Evolutionary conservation across 2,797 vertebrate species (phyloP).

Genomic region (Rousettus madagascariensis): DNA sequence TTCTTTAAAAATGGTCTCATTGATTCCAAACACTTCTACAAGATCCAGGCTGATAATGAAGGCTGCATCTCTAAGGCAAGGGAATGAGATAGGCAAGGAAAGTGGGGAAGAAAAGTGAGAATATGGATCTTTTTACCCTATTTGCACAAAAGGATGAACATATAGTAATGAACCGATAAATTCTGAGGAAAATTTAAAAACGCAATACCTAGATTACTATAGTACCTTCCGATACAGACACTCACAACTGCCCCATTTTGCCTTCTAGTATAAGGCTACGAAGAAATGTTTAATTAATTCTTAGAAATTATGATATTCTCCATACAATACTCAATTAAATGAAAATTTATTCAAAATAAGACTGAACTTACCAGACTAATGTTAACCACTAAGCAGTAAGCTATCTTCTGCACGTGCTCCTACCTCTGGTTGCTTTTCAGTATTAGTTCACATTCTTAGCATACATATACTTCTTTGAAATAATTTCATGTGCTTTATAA

Average conservation of each 20-base stretch:
- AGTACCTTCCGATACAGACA: neutral
- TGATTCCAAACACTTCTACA: neutral
- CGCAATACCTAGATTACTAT: neutral
- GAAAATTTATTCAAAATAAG: slow-evolving; percentile 25
- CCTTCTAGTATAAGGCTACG: neutral
- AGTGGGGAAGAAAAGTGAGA: neutral
- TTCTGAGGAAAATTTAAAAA: neutral
- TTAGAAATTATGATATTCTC: neutral
- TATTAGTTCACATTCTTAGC: neutral
- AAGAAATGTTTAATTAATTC: neutral
- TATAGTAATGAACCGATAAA: neutral
- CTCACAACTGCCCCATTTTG: neutral
- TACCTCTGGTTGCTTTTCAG: neutral
- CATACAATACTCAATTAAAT: neutral
- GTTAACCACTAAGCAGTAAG: neutral
- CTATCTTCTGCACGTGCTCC: neutral
- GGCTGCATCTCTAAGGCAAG: neutral
- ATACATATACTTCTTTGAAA: neutral
- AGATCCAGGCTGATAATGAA: neutral
- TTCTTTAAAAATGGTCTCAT: neutral
- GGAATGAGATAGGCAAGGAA: neutral
- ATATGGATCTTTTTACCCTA: neutral
- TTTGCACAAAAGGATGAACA: neutral
- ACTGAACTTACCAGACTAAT: neutral
- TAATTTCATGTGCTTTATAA: neutral